Base-by-base conservation (phyloP, 2,113 vertebrate species). In the Hippopotamus amphibius region DNA sequence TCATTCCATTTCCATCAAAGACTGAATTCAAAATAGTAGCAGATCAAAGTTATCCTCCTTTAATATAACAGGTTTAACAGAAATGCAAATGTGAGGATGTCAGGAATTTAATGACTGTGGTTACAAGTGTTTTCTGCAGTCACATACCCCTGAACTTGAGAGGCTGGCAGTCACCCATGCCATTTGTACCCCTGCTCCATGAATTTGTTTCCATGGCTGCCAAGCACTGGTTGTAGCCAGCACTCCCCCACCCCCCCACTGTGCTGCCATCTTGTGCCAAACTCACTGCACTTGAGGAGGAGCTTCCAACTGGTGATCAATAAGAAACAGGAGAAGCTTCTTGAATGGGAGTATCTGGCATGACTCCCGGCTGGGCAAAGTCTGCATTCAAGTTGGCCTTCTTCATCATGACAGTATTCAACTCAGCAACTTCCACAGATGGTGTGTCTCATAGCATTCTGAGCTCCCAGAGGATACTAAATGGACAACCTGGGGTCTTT, bases 261-360 rank as follows among this genome's bases (percentile, higher is more conserved):
- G 30, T 63, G 66, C 92, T 90, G 93, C 92, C 24, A n/a, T 87
- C 76, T 82, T 50, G 17, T 82, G 98, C 97, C 97, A 97, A 96
- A 74, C 69, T 81, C 74, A 55, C 80, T 71, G 11, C 33, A 74
- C 81, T 72, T 66, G 43, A 93, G 63, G 83, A 93, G 30, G 87
- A 84, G 80, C 72, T 96, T 93, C 95, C 94, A 96, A 96, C 74
- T 12, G 37, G 65, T 88, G 92, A 96, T 96, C 95, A 95, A 90
- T 97, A 97, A 93, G 84, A 93, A 97, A 95, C 6, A 97, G 57
- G 93, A 92, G 92, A 95, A 90, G 95, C 69, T 87, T 92, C 96
- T 97, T 97, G 97, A 97, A 97, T 97, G 94, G 94, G 92, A 96
- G 84, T 46, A 50, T 55, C 90, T 98, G 97, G 97, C 96, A 66